phyloP scores from a whole-genome alignment of 2,113 vertebrate genomes.

The Hydrolagus affinis region DNA sequence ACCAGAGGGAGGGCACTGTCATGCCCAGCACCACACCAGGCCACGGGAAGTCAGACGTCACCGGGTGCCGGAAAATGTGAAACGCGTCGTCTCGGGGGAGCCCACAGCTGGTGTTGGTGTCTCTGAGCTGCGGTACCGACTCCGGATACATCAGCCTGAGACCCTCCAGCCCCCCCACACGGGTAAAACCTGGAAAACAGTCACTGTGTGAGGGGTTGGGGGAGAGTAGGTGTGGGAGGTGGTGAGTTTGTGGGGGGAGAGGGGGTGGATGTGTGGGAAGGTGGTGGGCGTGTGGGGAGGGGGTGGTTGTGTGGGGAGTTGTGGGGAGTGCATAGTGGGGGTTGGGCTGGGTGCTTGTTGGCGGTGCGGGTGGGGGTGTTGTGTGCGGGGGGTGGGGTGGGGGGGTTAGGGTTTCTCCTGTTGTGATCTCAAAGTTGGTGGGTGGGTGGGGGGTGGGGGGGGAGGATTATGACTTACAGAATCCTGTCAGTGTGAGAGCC shows the following conservation, averaged over 20 bases:
- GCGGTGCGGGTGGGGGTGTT: too few species aligned
- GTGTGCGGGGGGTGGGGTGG: neutral
- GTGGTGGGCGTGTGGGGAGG: neutral
- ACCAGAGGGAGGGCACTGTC: constrained; percentile 90
- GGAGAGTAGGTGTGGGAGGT: neutral
- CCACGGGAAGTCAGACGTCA: constrained; percentile 88
- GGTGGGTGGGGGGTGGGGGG: too few species aligned
- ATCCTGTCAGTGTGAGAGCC: constrained; percentile 74
- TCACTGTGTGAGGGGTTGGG: neutral
- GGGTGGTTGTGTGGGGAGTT: neutral
- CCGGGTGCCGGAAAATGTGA: constrained; percentile 80
- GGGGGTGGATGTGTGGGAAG: neutral
- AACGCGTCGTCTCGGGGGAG: constrained; percentile 80
- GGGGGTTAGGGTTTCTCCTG: neutral
- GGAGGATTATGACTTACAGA: constrained; percentile 59
- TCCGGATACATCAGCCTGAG: constrained; percentile 64
- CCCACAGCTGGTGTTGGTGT: constrained; percentile 77
- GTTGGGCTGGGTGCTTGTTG: too few species aligned
- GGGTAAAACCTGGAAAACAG: constrained; percentile 64
- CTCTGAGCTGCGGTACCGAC: constrained; percentile 65
- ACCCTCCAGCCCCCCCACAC: constrained; percentile 74
- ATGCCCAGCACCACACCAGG: constrained; percentile 84
- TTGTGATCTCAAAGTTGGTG: neutral
- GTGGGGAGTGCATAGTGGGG: too few species aligned
- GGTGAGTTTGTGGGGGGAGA: neutral